Percentiles rank a stretch among this genome's conserved stretches.
These are phyloP conservation scores for Drosophila borealis DNA, from an alignment of 2,888 invertebrate genomes.

Conservation along the genomic window DNA sequence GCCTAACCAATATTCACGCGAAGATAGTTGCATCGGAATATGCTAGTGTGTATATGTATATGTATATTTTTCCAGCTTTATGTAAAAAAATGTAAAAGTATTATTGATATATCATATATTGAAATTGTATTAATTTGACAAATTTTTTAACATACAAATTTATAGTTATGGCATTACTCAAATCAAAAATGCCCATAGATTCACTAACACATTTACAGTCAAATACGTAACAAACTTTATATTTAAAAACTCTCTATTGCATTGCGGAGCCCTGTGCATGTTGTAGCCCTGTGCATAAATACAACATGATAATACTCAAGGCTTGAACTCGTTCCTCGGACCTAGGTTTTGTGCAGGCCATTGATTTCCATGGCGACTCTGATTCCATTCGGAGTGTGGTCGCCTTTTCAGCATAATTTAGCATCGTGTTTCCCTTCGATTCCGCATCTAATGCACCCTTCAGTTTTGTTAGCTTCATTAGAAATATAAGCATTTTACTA, in stretches of 20 bases:
- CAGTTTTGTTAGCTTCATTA: constrained; percentile 89
- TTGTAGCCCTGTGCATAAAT: constrained; percentile 97
- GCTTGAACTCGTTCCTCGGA: constrained; percentile 95
- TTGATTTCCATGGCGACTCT: constrained; percentile 86
- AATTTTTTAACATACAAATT: constrained; percentile 39
- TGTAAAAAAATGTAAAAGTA: constrained; percentile 8
- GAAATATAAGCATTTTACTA: background rate
- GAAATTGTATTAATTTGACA: constrained; percentile 38
- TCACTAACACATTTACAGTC: constrained; percentile 76
- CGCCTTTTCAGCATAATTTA: constrained; percentile 23
- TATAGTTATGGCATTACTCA: constrained; percentile 56
- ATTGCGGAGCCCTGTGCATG: constrained; percentile 83
- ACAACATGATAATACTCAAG: constrained; percentile 95
- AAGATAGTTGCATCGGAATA: no score
- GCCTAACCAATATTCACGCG: no score
- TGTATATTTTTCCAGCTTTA: no score
- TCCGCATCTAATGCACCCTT: constrained; percentile 91
- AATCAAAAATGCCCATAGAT: constrained; percentile 60
- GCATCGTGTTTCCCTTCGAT: constrained; percentile 86
- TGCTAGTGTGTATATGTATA: no score
- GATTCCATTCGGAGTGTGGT: constrained; percentile 86
- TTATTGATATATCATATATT: constrained; percentile 26
- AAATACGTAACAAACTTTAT: constrained; percentile 38
- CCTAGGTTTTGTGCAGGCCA: constrained; percentile 74
- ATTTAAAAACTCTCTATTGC: constrained; percentile 58